phyloP scores from a whole-genome alignment of 1,140 invertebrate genomes.

The Megalopta genalis region DNA sequence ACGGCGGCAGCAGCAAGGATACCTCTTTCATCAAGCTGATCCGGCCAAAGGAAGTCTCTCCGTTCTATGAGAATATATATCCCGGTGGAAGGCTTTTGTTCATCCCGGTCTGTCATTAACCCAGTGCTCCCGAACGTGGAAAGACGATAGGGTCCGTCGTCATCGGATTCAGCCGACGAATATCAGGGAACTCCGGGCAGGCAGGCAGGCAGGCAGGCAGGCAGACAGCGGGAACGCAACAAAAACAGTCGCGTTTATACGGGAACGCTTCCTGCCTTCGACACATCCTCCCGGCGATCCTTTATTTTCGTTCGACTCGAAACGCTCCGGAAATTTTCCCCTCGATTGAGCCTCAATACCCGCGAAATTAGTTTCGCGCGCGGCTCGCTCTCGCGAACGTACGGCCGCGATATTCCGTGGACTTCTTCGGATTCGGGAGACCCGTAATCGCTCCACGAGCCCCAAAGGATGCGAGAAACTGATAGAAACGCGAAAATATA shows the following conservation, averaged over 20 bases:
- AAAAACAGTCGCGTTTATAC: conserved; percentile 30
- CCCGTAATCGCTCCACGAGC: no score
- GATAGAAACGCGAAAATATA: no score
- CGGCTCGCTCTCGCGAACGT: neutral
- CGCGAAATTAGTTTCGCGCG: conserved; percentile 51
- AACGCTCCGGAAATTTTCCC: conserved; percentile 42
- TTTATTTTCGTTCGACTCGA: conserved; percentile 43
- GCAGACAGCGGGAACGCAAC: neutral
- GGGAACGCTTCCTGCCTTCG: conserved; percentile 18
- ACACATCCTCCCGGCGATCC: conserved; percentile 30
- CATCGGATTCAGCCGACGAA: conserved; percentile 1
- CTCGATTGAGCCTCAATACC: conserved; percentile 53
- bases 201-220: neutral
- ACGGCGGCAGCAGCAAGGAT: conserved; percentile 6
- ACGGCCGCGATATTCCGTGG: conserved; percentile 10
- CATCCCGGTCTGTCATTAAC: conserved; percentile 12
- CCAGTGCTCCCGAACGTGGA: neutral
- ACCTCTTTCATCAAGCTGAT: neutral
- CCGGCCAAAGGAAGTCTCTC: neutral
- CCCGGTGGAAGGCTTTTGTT: conserved; percentile 2
- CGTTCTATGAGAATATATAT: conserved; percentile 2
- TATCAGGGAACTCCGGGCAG: neutral
- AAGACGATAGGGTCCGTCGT: neutral
- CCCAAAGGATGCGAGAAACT: no score
- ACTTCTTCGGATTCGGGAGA: neutral